Base-by-base conservation (phyloP, 2,888 invertebrate species). In the Leptopilina drosophilae region DNA sequence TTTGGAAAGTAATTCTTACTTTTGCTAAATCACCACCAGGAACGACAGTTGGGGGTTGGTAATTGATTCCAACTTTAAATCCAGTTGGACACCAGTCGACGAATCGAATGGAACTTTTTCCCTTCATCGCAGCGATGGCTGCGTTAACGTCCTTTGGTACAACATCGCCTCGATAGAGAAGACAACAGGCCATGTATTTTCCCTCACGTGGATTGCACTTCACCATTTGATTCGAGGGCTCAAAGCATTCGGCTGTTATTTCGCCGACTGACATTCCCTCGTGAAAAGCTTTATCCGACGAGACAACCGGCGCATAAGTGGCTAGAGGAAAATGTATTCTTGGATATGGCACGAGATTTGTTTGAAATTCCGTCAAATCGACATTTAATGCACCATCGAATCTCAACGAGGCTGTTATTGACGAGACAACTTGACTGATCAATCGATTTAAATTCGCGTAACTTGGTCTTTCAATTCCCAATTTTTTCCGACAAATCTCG, bases 51-150 rank as follows among this genome's bases (percentile, higher is more conserved):
- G 90, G 91, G 7, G 91, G 89, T 73, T 90, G 93, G 83, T 93
- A 93, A 86, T 93, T 93, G 42, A 93, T 93, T 1, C 92, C 92
- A 62, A 96, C 96, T 93, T 97, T 97, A 90, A 98, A 98, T 0
- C 98, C 98, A 8, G 98, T 98, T 2, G 98, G 98, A 90, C 97
- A 97, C 97, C 97, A 98, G 89, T 98, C 97, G n/a, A 98, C 98
- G 89, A 98, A 98, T 83, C 96, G 95, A 78, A 98, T 96, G 76
- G 94, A 94, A 86, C 95, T 94, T 85, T 95, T 94, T 0, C 94
- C 94, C 91, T 97, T 97, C 93, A 97, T 95, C 76, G 94, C 94
- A 0, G 96, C 95, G 78, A 97, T 96, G 14, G 96, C 95, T 0
- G 95, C 95, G 90, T 98, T 98, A 8, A 98, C 97, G 89, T 98